These are phyloP conservation scores for Girardinichthys multiradiatus DNA, from an alignment of 2,113 vertebrate genomes.

Conservation along the genomic window DNA sequence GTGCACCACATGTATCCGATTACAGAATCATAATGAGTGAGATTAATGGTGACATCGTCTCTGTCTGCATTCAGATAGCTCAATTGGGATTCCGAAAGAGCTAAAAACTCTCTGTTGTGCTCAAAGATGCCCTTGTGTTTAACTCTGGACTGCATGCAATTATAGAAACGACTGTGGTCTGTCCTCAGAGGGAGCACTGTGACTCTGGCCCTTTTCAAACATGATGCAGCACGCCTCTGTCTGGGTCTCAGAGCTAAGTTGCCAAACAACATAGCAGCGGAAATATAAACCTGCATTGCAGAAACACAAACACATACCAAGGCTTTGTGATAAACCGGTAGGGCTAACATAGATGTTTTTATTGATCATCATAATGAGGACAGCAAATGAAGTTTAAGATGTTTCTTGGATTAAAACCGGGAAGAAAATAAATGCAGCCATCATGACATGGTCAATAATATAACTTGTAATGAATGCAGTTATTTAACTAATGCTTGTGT, in stretches of 20 bases:
- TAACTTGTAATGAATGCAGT: neutral
- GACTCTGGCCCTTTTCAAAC: constrained; percentile 62
- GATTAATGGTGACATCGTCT: constrained; percentile 45
- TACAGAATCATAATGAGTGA: constrained; percentile 51
- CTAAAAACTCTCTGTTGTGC: neutral
- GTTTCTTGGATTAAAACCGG: neutral
- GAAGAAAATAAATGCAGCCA: neutral
- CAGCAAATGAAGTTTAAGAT: neutral
- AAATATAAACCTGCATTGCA: constrained; percentile 52
- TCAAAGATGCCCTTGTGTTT: constrained; percentile 32
- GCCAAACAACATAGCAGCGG: constrained; percentile 35
- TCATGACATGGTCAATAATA: neutral
- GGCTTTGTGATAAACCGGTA: neutral
- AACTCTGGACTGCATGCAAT: constrained; percentile 29
- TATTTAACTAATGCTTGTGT: neutral
- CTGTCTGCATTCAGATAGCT: constrained; percentile 19
- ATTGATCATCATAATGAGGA: constrained; percentile 6
- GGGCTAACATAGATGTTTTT: constrained; percentile 6
- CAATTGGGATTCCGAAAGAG: constrained; percentile 15
- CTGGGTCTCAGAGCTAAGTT: constrained; percentile 43
- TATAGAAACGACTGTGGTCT: constrained; percentile 45
- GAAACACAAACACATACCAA: constrained; percentile 25
- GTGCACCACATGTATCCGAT: constrained; percentile 33
- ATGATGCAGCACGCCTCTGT: constrained; percentile 58
- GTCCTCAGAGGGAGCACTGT: constrained; percentile 46